Conservation (phyloP, 2,113 vertebrate species). For the Plectropomus leopardus region DNA sequence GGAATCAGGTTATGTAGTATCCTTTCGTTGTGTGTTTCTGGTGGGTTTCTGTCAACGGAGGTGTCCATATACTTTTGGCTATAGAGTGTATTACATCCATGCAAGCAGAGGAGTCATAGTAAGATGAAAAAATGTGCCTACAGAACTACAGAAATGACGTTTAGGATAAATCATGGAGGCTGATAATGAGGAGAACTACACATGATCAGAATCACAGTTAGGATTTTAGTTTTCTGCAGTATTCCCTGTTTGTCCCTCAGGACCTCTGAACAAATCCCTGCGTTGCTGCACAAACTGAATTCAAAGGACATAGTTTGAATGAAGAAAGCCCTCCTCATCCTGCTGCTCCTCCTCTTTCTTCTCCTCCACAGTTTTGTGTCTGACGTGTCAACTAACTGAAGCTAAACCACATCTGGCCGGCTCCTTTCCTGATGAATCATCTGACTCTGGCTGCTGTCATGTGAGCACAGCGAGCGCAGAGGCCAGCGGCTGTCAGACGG, state of each 20-base stretch:
- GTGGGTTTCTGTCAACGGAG: no score
- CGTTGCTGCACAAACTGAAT: not conserved
- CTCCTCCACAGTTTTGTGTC: slow-evolving; percentile 4
- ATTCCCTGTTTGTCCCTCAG: not conserved
- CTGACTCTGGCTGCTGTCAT: slow-evolving; percentile 23
- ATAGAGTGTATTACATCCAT: no score
- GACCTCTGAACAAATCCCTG: not conserved
- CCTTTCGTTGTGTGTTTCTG: no score
- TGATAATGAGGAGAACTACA: not conserved
- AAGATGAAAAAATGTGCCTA: not conserved
- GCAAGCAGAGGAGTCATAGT: not conserved
- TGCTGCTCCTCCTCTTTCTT: slow-evolving; percentile 12
- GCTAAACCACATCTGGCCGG: slow-evolving; percentile 54
- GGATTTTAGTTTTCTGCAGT: not conserved
- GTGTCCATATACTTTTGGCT: no score
- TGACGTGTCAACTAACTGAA: slow-evolving; percentile 53
- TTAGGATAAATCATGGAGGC: no score
- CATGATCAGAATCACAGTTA: not conserved
- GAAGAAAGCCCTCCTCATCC: not conserved
- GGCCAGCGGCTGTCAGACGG: not conserved
- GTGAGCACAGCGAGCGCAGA: slow-evolving; percentile 11
- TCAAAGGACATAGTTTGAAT: slow-evolving; percentile 1
- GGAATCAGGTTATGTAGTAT: no score
- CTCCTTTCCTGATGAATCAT: slow-evolving; percentile 39
- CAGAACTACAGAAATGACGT: not conserved